Evolutionary conservation across 2,113 vertebrate genomes (phyloP).

Genomic region (Pterocles orientalis): DNA sequence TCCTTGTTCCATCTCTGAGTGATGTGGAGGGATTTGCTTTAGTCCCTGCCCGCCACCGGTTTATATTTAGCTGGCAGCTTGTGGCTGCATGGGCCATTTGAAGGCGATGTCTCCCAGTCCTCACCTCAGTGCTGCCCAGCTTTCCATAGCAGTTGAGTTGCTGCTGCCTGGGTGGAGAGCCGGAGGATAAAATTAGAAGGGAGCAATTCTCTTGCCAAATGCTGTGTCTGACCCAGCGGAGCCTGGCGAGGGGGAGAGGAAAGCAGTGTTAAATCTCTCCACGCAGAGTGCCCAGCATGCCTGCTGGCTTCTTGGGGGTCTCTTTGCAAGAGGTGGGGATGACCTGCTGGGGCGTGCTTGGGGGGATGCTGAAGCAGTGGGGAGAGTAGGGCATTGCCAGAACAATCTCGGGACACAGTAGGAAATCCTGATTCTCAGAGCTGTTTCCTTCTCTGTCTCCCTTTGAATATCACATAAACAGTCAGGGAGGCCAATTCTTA

Average conservation of each 20-base stretch:
- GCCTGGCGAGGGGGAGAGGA: background rate
- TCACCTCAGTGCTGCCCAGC: constrained; percentile 52
- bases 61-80: background rate
- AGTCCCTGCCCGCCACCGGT: background rate
- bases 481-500: background rate
- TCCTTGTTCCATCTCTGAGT: fast-evolving
- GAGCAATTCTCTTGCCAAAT: constrained; percentile 57
- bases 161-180: constrained; percentile 71
- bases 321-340: background rate
- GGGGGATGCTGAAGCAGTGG: background rate
- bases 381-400: background rate
- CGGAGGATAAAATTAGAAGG: constrained; percentile 75
- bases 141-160: constrained; percentile 39
- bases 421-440: background rate
- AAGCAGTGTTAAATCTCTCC: background rate
- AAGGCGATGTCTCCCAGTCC: constrained; percentile 25
- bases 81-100: background rate
- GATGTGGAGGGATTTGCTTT: background rate
- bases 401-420: fast-evolving
- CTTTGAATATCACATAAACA: background rate
- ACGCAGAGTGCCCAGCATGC: background rate
- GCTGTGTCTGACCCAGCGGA: constrained; percentile 24
- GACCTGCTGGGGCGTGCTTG: fast-evolving
- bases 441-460: background rate
- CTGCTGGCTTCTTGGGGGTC: background rate